Evolutionary conservation across 37 sponge, comb jelly and placozoan species (phyloP).

Genomic region (Mnemiopsis leidyi): DNA sequence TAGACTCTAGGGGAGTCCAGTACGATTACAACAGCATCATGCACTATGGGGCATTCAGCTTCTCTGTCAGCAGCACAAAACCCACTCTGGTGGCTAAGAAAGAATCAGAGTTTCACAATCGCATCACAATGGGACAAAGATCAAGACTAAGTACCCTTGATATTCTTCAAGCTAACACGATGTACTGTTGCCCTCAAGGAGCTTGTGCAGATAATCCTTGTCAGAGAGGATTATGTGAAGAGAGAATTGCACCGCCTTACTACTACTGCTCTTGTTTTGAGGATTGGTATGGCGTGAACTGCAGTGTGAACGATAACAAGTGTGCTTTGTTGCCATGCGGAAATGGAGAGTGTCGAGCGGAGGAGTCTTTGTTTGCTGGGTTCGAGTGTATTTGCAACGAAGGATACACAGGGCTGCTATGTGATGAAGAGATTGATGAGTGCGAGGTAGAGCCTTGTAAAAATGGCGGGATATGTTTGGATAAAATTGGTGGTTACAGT

Average conservation of each 20-base stretch:
- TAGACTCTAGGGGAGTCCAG: background rate
- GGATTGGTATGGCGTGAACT: slow-evolving; percentile 34
- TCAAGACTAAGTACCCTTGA: background rate
- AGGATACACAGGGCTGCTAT: background rate
- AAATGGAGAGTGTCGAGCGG: background rate
- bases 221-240: background rate
- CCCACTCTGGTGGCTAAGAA: background rate
- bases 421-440: background rate
- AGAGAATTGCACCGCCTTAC: background rate
- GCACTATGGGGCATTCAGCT: slow-evolving; percentile 18
- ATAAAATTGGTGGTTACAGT: background rate
- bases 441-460: background rate
- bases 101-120: background rate
- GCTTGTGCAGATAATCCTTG: slow-evolving; percentile 11
- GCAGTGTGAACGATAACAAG: slow-evolving; percentile 1
- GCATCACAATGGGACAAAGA: slow-evolving; percentile 23
- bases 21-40: slow-evolving; percentile 8
- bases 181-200: slow-evolving; percentile 25
- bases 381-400: slow-evolving; percentile 9
- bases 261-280: slow-evolving; percentile 24
- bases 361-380: background rate
- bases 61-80: background rate
- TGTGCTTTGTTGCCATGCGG: slow-evolving; percentile 9
- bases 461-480: slow-evolving; percentile 9
- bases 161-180: background rate